phyloP scores from a whole-genome alignment of 2,888 invertebrate species.

The Heliconius charithonia region DNA sequence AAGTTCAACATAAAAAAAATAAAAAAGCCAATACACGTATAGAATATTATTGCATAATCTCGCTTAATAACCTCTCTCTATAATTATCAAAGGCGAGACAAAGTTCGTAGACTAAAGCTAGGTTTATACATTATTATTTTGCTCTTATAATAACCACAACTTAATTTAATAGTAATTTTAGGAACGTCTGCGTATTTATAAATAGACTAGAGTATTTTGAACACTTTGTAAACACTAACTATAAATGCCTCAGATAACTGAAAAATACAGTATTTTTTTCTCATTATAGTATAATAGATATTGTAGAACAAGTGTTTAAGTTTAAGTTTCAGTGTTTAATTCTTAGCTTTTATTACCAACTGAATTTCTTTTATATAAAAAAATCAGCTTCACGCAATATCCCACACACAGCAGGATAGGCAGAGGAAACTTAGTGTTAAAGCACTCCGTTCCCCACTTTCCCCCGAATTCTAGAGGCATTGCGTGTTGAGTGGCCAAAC shows the following conservation, averaged over 20 bases:
- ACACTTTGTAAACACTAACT: background rate
- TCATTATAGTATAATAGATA: background rate
- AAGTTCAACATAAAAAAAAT: background rate
- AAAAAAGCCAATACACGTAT: background rate
- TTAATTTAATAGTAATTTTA: background rate
- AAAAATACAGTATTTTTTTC: background rate
- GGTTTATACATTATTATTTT: background rate
- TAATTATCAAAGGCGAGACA: background rate
- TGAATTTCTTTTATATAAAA: too few species aligned
- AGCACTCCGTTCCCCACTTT: too few species aligned
- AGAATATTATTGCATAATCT: too few species aligned
- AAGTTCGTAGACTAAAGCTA: background rate
- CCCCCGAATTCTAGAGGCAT: too few species aligned
- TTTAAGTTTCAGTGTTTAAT: too few species aligned
- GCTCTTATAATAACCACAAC: background rate
- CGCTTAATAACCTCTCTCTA: too few species aligned
- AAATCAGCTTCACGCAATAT: too few species aligned
- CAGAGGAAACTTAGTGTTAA: too few species aligned
- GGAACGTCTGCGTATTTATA: conserved; percentile 5
- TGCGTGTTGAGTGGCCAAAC: too few species aligned
- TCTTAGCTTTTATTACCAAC: too few species aligned
- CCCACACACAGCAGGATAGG: too few species aligned
- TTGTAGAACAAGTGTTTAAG: background rate
- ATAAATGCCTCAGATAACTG: background rate
- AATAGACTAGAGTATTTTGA: conserved; percentile 17